Conservation (phyloP, 2,888 invertebrate species). For the Cataglyphis albicans region DNA sequence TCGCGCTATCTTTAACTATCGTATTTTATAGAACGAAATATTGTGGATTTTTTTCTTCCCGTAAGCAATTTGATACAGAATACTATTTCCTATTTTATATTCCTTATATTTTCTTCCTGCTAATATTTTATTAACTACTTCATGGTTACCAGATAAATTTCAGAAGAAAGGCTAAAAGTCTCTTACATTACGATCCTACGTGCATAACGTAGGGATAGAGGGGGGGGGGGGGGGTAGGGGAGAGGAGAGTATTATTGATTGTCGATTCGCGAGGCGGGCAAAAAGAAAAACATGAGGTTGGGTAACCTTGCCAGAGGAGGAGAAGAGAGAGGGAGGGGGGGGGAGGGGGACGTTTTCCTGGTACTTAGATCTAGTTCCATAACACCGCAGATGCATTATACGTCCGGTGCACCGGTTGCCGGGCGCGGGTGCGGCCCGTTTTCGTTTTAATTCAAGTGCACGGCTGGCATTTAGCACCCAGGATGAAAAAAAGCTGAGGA, state of each 20-base stretch:
- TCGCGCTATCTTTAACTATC: neutral
- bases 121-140: neutral
- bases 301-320: neutral
- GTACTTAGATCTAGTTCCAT: slow-evolving; percentile 29
- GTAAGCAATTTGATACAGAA: neutral
- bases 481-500: slow-evolving; percentile 12
- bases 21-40: neutral
- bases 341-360: slow-evolving; percentile 19
- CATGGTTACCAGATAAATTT: neutral
- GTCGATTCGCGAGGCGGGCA: slow-evolving; percentile 10
- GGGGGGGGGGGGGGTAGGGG: neutral
- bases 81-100: neutral
- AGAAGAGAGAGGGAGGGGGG: neutral
- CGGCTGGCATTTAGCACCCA: slow-evolving; percentile 41
- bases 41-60: neutral
- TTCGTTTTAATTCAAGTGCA: slow-evolving; percentile 55
- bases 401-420: slow-evolving; percentile 55
- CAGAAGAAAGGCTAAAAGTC: neutral
- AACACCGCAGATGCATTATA: slow-evolving; percentile 51
- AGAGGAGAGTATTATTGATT: slow-evolving; percentile 7
- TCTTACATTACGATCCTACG: neutral
- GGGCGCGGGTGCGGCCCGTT: slow-evolving; percentile 37
- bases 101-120: neutral
- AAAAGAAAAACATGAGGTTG: neutral
- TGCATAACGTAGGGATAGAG: neutral